Evolutionary conservation across 2,888 invertebrate genomes (phyloP).

Genomic region (Ceramica pisi): DNA sequence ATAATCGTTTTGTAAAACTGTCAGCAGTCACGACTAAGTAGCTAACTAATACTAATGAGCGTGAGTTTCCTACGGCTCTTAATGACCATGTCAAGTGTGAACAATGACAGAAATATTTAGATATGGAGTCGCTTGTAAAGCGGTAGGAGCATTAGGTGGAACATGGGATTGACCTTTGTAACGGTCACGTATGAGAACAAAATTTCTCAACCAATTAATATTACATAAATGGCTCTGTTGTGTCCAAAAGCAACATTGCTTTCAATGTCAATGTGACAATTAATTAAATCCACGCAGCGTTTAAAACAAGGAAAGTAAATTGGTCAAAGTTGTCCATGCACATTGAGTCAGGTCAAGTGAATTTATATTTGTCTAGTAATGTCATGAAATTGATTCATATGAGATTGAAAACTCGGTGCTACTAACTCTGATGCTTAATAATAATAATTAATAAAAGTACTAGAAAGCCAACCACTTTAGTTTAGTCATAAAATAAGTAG

Average conservation of each 20-base stretch:
- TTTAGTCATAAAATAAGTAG: neutral
- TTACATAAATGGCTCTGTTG: slow-evolving; percentile 1
- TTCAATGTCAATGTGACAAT: slow-evolving; percentile 37
- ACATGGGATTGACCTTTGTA: slow-evolving; percentile 4
- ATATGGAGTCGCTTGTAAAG: slow-evolving; percentile 8
- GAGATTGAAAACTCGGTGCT: neutral
- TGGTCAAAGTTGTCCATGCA: slow-evolving; percentile 23
- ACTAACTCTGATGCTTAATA: slow-evolving; percentile 1
- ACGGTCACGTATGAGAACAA: neutral
- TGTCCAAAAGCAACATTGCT: slow-evolving; percentile 25
- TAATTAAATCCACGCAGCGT: slow-evolving; percentile 21
- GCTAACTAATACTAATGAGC: slow-evolving; percentile 75
- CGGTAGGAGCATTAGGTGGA: neutral
- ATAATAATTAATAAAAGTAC: too few species aligned
- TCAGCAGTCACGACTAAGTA: slow-evolving; percentile 69
- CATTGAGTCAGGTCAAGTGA: slow-evolving; percentile 49
- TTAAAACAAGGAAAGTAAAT: slow-evolving; percentile 38
- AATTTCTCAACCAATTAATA: neutral
- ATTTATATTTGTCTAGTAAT: slow-evolving; percentile 15
- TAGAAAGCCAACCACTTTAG: slow-evolving; percentile 17
- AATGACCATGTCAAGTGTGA: slow-evolving; percentile 73
- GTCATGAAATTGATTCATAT: slow-evolving; percentile 16
- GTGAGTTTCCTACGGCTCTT: slow-evolving; percentile 68
- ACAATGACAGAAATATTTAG: slow-evolving; percentile 63
- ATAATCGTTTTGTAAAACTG: slow-evolving; percentile 59